phyloP scores from a whole-genome alignment of 2,113 vertebrate genomes.

The Labeo catla region DNA sequence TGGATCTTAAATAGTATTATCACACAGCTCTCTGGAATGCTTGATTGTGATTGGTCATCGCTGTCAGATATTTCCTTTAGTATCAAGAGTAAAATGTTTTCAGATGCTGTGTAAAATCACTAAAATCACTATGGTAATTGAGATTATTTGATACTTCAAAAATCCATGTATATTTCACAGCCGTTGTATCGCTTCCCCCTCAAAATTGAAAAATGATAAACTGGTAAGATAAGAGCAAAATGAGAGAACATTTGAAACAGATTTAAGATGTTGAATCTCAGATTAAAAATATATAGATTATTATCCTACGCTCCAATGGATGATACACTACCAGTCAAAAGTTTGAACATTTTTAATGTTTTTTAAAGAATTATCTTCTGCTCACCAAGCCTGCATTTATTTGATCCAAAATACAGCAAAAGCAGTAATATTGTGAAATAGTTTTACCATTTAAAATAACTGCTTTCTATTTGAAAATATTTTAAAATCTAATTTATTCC shows the following conservation, averaged over 20 bases:
- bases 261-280: no score
- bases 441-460: no score
- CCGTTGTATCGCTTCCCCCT: neutral
- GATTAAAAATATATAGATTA: no score
- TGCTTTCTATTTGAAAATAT: no score
- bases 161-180: neutral
- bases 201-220: neutral
- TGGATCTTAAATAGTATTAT: neutral
- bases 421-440: no score
- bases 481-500: no score
- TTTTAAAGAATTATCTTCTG: no score
- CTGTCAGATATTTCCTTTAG: neutral
- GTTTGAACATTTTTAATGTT: no score
- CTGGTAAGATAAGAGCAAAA: neutral
- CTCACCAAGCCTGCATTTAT: no score
- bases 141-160: neutral
- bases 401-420: no score
- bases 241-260: neutral
- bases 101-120: neutral
- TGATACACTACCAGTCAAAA: no score
- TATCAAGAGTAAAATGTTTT: neutral
- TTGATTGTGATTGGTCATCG: neutral
- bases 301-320: neutral
- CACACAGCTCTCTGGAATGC: neutral
- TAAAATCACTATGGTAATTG: neutral